phyloP scores from a whole-genome alignment of 1,140 invertebrate species.

The Armadillidium nasatum region DNA sequence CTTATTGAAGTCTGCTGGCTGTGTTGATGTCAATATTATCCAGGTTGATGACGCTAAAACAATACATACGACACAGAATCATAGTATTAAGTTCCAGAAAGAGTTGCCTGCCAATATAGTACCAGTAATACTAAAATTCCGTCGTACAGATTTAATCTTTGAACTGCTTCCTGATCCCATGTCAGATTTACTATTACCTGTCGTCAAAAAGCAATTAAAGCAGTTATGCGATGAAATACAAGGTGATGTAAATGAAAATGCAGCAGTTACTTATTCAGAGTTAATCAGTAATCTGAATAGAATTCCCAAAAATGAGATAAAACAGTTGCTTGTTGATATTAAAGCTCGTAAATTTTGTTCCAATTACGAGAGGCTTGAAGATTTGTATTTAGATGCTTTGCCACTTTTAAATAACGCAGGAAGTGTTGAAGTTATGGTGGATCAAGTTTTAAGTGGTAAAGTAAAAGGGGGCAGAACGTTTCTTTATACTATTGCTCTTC shows the following conservation, averaged over 20 bases:
- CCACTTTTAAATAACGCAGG: not conserved
- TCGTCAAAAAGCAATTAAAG: not conserved
- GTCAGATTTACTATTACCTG: not conserved
- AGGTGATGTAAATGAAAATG: not conserved
- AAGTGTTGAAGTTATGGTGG: not conserved
- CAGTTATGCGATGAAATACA: not conserved
- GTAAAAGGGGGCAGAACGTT: not conserved
- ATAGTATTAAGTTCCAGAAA: no score
- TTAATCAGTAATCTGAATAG: not conserved
- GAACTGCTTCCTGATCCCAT: not conserved
- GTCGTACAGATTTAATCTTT: not conserved
- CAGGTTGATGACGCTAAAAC: no score
- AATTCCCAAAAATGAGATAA: not conserved
- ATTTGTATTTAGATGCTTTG: not conserved
- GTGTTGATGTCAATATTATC: no score
- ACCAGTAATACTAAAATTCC: not conserved
- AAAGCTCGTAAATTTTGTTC: not conserved
- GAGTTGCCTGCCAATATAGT: no score
- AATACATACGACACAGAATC: no score
- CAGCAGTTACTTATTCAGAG: not conserved
- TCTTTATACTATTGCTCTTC: slow-evolving; percentile 1
- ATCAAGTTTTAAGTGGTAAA: not conserved
- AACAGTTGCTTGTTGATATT: not conserved
- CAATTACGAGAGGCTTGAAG: not conserved
- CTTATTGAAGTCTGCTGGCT: no score